These are phyloP conservation scores for Amphipoea oculea DNA, from an alignment of 2,888 invertebrate genomes.

Conservation along the genomic window DNA sequence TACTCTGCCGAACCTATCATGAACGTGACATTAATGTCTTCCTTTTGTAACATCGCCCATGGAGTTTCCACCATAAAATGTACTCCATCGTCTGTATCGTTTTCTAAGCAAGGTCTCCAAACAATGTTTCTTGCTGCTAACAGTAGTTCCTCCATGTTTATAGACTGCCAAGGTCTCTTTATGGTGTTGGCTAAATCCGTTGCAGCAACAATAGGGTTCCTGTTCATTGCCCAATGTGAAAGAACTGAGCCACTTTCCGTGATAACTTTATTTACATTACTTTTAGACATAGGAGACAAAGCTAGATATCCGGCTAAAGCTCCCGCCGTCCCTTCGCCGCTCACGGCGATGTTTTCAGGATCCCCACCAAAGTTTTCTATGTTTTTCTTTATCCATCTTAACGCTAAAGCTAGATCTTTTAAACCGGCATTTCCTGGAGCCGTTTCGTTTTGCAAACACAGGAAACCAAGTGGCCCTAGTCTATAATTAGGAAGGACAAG, in stretches of 20 bases:
- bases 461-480: constrained; percentile 83
- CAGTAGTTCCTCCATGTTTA: constrained; percentile 67
- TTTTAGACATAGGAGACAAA: constrained; percentile 74
- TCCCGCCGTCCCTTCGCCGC: constrained; percentile 81
- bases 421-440: constrained; percentile 85
- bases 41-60: constrained; percentile 73
- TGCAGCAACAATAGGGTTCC: constrained; percentile 75
- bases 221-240: constrained; percentile 81
- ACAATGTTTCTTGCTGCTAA: constrained; percentile 67
- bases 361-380: constrained; percentile 82
- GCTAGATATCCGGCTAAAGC: constrained; percentile 81
- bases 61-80: constrained; percentile 77
- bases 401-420: constrained; percentile 81
- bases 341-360: constrained; percentile 79
- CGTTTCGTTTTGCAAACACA: constrained; percentile 78
- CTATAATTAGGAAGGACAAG: constrained; percentile 84
- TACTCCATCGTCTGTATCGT: constrained; percentile 46
- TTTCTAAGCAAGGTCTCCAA: constrained; percentile 80
- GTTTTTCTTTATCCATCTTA: constrained; percentile 81
- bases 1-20: constrained; percentile 81
- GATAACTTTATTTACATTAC: constrained; percentile 79
- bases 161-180: constrained; percentile 67
- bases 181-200: constrained; percentile 77
- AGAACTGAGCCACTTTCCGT: constrained; percentile 83
- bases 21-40: constrained; percentile 70